Conservation (phyloP, 2,888 invertebrate species). For the Caenorhabditis imperialis region DNA sequence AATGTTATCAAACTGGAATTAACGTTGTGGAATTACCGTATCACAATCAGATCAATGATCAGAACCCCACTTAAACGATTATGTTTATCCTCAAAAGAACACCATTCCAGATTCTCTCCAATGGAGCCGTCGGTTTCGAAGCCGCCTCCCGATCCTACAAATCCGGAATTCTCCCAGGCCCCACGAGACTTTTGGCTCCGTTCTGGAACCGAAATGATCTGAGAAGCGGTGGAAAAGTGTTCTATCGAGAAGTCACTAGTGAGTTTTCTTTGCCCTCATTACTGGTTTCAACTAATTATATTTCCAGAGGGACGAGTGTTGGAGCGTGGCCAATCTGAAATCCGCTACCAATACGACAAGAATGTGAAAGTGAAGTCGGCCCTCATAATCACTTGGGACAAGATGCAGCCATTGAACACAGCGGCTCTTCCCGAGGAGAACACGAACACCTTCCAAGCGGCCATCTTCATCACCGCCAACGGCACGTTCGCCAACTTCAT, state of each 20-base stretch:
- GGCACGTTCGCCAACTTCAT: slow-evolving; percentile 78
- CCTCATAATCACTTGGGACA: slow-evolving; percentile 76
- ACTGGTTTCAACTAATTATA: no score
- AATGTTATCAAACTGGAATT: no score
- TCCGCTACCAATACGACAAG: slow-evolving; percentile 78
- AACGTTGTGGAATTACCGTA: no score
- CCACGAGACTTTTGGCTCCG: slow-evolving; percentile 72
- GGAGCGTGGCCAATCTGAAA: slow-evolving; percentile 77
- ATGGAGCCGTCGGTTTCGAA: slow-evolving; percentile 77
- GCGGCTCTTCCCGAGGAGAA: slow-evolving; percentile 74
- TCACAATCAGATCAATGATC: no score
- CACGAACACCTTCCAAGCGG: slow-evolving; percentile 78
- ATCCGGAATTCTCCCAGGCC: slow-evolving; percentile 55
- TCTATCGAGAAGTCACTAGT: slow-evolving; percentile 76
- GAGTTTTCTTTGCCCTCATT: slow-evolving; percentile 16
- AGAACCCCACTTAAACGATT: no score
- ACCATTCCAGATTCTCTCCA: slow-evolving; percentile 69
- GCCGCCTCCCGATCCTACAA: slow-evolving; percentile 64
- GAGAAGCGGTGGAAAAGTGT: slow-evolving; percentile 76
- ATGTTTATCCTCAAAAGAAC: neutral
- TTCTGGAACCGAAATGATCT: slow-evolving; percentile 78
- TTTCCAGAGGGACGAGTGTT: slow-evolving; percentile 73
- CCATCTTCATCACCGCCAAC: slow-evolving; percentile 75
- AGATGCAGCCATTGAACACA: slow-evolving; percentile 77
- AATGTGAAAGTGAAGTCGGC: slow-evolving; percentile 70